Evolutionary conservation across 2,113 vertebrate genomes (phyloP), one percentile per base, ranked within the genome.

Genomic region (Hemibagrus wyckioides): DNA sequence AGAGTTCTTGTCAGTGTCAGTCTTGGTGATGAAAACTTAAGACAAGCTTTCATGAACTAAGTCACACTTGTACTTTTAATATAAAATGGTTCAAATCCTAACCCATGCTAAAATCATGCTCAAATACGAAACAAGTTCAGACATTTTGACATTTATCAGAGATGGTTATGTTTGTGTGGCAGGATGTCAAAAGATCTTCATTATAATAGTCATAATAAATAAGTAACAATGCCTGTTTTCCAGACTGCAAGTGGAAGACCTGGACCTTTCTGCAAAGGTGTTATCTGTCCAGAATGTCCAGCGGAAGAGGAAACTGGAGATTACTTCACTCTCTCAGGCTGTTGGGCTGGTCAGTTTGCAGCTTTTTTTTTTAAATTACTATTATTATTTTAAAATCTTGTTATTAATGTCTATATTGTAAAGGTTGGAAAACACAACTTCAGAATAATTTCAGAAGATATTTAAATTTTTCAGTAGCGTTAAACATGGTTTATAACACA

Each of bases 271-370:
- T 86, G 95, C 97, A 89, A 96, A 96, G 93, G 96, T 95, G 88
- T 87, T 97, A 87, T 96, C 95, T 90, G 94, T 97, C 91, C 97
- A 97, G 93, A 99, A 97, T 92, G 91, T 93, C 90, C 97, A 97
- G 87, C 97, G 98, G 90, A 99, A 99, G 94, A 95, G 98, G 92
- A 99, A 99, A 95, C 96, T 99, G 93, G 95, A 96, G 86, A 96
- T 96, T 84, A 94, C 95, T 85, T 94, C 96, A 23, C 95, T 97
- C 92, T 96, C 96, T 92, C 96, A 98, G 92, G 95, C 96, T 89
- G 94, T 97, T 90, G 98, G 94, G 95, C 96, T 97, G 95, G 98
- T 99, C 92, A 95, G 90, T 88, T 8, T 85, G 10, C 25, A 75
- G 1, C 69, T 79, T 6, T 6, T 44, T 23, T 13, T 41, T 23